phyloP scores from a whole-genome alignment of 30 jellyfish, hydroid and myxozoan genomes.

The Clytia hemisphaerica region DNA sequence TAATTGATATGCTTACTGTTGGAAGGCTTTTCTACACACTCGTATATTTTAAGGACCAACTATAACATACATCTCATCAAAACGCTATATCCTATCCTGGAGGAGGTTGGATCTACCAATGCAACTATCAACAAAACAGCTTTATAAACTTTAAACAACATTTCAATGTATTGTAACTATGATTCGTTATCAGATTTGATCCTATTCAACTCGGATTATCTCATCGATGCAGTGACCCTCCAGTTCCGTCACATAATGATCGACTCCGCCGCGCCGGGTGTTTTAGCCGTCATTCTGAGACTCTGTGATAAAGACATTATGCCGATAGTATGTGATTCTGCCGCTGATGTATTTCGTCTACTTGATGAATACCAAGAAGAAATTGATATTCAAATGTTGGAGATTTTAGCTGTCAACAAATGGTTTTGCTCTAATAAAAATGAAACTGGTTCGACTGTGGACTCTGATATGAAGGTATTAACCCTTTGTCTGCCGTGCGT shows the following conservation, averaged over 20 bases:
- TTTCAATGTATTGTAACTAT: constrained; percentile 50
- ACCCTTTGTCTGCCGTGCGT: too few relatives aligned
- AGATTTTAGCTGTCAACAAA: constrained; percentile 60
- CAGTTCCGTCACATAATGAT: constrained; percentile 66
- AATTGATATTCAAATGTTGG: constrained; percentile 58
- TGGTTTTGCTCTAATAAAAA: constrained; percentile 59
- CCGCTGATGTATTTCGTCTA: constrained; percentile 65
- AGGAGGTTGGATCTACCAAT: constrained; percentile 72
- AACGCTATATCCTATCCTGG: constrained; percentile 76
- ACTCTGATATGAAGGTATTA: too few relatives aligned
- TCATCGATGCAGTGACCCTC: constrained; percentile 66
- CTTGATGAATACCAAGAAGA: constrained; percentile 81
- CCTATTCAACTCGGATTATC: constrained; percentile 62
- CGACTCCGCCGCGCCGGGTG: constrained; percentile 93
- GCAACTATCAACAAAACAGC: constrained; percentile 55
- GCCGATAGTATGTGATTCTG: constrained; percentile 61
- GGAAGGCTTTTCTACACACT: constrained; percentile 55
- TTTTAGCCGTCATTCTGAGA: constrained; percentile 63
- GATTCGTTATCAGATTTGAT: constrained; percentile 53
- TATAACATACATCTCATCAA: constrained; percentile 47
- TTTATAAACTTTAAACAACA: constrained; percentile 23
- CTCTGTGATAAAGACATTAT: constrained; percentile 45
- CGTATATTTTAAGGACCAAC: constrained; percentile 29
- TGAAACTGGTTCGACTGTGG: too few relatives aligned
- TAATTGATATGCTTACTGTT: constrained; percentile 63